Evolutionary conservation across 2,888 invertebrate species (phyloP), one percentile per base, ranked within the genome.

Genomic region (Thumatha senex): DNA sequence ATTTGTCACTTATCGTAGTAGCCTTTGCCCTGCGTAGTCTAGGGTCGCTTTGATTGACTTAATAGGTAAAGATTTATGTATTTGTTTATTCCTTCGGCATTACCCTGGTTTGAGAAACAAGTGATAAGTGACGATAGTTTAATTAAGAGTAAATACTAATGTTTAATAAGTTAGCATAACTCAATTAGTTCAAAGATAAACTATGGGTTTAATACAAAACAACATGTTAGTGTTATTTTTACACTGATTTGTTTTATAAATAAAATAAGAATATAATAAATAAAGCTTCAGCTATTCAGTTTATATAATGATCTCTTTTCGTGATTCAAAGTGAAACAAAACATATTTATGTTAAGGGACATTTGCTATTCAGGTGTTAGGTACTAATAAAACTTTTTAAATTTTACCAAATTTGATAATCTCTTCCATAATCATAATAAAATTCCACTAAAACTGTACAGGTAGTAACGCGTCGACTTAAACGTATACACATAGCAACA

Each of bases 111-210:
- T 42, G 42, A 53, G 14, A 55, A 46, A 35, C 24, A 24, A 29
- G 15, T 48, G 42, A 55, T 63, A 51, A 46, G 7, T 52, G 29
- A 42, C 31, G 36, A 42, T 43, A 14, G 54, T 49, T 56, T 51
- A 43, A 53, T 48, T 64, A 43, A 49, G 49, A 54, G 46, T 58
- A 58, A 63, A 58, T 55, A 60, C 9, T 11, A 30, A 35, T 38
- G 39, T 42, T 34, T 39, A 34, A 18, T 24, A 42, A 18, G 11
- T 46, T 29, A 35, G 30, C 13, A 39, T 38, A 33, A 38, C 34
- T 18, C 14, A 36, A 46, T 39, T 39, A 46, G 13, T 45, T 42
- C 13, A 30, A 15, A 40, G 35, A 46, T 48, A 43, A 56, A 54
- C 54, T 52, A 46, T 39, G 14, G 35, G 24, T 35, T 18, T 35